Percentiles rank a stretch among this genome's conserved stretches.
Conservation (phyloP, 2,888 invertebrate species). For the Lordiphosa andalusiaca region DNA sequence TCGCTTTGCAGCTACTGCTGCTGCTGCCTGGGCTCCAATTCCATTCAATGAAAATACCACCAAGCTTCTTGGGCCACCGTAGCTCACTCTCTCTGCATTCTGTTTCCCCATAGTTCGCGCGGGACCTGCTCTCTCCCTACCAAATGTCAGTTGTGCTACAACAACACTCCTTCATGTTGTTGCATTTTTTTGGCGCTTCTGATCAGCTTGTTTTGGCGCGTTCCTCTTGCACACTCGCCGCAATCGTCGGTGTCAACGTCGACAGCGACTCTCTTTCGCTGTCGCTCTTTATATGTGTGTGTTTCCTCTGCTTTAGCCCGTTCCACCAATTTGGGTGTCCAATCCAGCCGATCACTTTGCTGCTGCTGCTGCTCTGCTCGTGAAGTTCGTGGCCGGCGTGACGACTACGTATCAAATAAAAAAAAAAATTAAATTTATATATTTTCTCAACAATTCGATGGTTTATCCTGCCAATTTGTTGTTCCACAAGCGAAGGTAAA, state of each 20-base stretch:
- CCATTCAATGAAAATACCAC: constrained; percentile 38
- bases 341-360: constrained; percentile 51
- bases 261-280: constrained; percentile 12
- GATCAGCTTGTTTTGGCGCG: constrained; percentile 50
- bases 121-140: constrained; percentile 18
- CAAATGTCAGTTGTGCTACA: constrained; percentile 57
- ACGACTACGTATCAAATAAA: constrained; percentile 41
- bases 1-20: constrained; percentile 10
- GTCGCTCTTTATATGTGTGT: background rate
- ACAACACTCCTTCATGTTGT: constrained; percentile 50
- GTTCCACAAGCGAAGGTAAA: constrained; percentile 42
- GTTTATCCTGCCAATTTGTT: constrained; percentile 14
- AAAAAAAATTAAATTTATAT: constrained; percentile 29
- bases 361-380: constrained; percentile 59
- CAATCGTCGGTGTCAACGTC: constrained; percentile 17
- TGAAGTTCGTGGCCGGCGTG: constrained; percentile 62
- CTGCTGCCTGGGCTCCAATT: constrained; percentile 31
- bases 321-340: constrained; percentile 41
- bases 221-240: constrained; percentile 46
- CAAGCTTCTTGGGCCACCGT: constrained; percentile 9
- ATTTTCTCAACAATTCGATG: constrained; percentile 15
- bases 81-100: constrained; percentile 14
- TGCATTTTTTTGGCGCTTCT: constrained; percentile 53
- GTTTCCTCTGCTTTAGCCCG: constrained; percentile 20
- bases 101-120: constrained; percentile 33